Base-by-base conservation (phyloP, 2,797 vertebrate species). In the Typhlichthys eigenmanni region DNA sequence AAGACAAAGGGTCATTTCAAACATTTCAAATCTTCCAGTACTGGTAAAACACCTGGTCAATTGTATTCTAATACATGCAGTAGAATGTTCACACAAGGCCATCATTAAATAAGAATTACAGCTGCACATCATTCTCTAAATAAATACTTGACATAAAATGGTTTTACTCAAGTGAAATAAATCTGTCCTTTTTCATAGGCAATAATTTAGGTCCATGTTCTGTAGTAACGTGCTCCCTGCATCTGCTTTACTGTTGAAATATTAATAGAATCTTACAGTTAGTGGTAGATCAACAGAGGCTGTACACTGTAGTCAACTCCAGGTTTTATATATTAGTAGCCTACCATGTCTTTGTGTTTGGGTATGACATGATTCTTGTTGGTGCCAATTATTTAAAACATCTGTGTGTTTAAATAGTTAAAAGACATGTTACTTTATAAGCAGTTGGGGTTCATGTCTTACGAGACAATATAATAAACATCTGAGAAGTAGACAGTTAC, bases 231-330 rank as follows among this genome's bases (percentile, higher is more conserved):
- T 8, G 17, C 56, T 73, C 72, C 55, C 67, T 83, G 67, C 60
- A 74, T 85, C 69, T 82, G 76, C 70, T 76, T 82, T 51, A 77
- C 79, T 87, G 72, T 7, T 92, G 65, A 91, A 92, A 86, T 88
- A 91, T 90, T 90, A 57, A 88, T 85, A 58, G 62, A 71, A 80
- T 63, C 72, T 75, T 87, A 82, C 82, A 81, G 82, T 80, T 81
- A 77, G 72, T n/a, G 11, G 56, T 50, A 55, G 66, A 72, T 89
- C 82, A 88, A 87, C 82, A 74, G 68, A 32, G 17, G 3, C 55
- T 55, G 50, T 58, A 32, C 14, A 2, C 58, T 55, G 50, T 58
- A 17, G 19, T 75, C 75, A 59, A 59, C 52, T 80, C 55, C 70
- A 71, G 65, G 70, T 67, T 78, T 45, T 1, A 48, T 77, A 29